Evolutionary conservation across 2,888 invertebrate species (phyloP).

Genomic region (Dastarcus helophoroides): DNA sequence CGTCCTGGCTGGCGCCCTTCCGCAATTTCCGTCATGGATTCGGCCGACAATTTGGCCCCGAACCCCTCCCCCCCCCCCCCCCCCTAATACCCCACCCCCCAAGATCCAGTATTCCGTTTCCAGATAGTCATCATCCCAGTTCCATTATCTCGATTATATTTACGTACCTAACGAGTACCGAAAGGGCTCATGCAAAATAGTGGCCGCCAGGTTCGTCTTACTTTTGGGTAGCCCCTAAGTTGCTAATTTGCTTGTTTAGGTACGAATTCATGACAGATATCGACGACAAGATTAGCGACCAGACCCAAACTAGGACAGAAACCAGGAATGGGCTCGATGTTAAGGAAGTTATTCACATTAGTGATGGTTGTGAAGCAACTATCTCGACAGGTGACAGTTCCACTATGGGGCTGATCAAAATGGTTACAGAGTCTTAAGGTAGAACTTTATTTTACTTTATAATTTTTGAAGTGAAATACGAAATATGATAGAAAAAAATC

Average conservation of each 20-base stretch:
- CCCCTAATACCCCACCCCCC: too few relatives aligned
- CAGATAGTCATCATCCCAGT: too few relatives aligned
- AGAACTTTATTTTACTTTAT: constrained; percentile 24
- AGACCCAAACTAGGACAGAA: constrained; percentile 35
- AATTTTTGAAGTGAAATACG: constrained; percentile 1
- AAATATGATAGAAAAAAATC: too few relatives aligned
- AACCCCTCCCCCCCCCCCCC: too few relatives aligned
- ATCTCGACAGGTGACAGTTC: constrained; percentile 41
- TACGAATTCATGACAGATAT: constrained; percentile 38
- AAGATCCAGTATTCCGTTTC: too few relatives aligned
- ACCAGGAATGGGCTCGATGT: constrained; percentile 37
- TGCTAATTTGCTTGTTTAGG: too few relatives aligned
- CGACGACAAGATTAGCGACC: constrained; percentile 40
- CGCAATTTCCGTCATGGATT: too few relatives aligned
- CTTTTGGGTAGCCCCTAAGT: too few relatives aligned
- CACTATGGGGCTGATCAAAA: constrained; percentile 49
- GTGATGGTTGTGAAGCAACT: too few relatives aligned
- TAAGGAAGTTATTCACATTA: constrained; percentile 46
- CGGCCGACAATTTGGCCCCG: too few relatives aligned
- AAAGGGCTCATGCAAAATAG: constrained; percentile 14
- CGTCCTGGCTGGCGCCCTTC: too few relatives aligned
- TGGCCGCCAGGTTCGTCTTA: constrained; percentile 16
- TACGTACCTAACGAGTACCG: constrained; percentile 14
- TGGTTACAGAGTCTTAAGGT: constrained; percentile 49
- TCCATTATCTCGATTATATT: too few relatives aligned